phyloP scores from a whole-genome alignment of 2,113 vertebrate genomes.

The Pseudolaguvia tuberculata region DNA sequence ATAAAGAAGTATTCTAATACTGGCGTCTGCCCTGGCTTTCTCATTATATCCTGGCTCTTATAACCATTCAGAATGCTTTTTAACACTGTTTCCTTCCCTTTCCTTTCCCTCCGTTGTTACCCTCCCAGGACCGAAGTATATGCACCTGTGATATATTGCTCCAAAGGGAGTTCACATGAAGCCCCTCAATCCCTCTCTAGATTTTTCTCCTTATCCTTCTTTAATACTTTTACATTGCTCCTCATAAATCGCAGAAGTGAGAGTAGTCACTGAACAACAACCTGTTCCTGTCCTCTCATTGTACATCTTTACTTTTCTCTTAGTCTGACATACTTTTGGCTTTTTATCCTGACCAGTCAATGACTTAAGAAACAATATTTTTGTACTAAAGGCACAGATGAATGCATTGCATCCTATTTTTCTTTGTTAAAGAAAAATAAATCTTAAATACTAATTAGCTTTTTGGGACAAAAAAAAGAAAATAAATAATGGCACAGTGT shows the following conservation, averaged over 20 bases:
- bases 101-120: conserved; percentile 16
- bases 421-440: too few species aligned
- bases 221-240: conserved; percentile 36
- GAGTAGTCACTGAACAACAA: conserved; percentile 37
- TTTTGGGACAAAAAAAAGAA: neutral
- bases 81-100: conserved; percentile 27
- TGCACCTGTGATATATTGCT: conserved; percentile 33
- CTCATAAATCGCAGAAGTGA: conserved; percentile 35
- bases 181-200: conserved; percentile 9
- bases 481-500: too few species aligned
- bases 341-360: conserved; percentile 4
- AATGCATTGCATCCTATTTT: too few species aligned
- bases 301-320: conserved; percentile 28
- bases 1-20: conserved; percentile 9
- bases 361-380: conserved; percentile 15
- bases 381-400: conserved; percentile 3
- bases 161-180: conserved; percentile 24
- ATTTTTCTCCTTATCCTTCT: conserved; percentile 13
- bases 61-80: conserved; percentile 10
- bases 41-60: conserved; percentile 23
- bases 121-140: conserved; percentile 30
- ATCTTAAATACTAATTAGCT: too few species aligned
- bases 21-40: conserved; percentile 34
- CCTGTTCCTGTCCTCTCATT: conserved; percentile 34
- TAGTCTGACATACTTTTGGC: conserved; percentile 41